These are phyloP conservation scores for Calycopis cecrops DNA, from an alignment of 1,140 invertebrate species.

Conservation along the genomic window DNA sequence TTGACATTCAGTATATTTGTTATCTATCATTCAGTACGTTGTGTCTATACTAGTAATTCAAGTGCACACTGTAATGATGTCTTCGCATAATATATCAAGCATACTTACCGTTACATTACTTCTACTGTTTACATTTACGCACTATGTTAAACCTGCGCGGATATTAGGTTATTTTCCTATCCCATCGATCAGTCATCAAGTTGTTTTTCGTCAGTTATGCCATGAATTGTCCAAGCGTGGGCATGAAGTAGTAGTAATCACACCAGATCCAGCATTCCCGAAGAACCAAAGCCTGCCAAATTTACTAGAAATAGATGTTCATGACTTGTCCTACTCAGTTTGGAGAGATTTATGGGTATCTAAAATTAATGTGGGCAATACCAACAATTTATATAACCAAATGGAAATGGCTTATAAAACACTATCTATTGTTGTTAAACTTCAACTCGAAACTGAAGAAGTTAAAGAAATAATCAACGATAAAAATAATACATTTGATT, in stretches of 20 bases:
- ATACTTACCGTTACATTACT: not conserved
- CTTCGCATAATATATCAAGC: no score
- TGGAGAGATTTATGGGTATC: not conserved
- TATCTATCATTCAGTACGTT: no score
- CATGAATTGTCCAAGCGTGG: slow-evolving; percentile 7
- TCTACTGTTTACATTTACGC: not conserved
- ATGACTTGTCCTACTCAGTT: not conserved
- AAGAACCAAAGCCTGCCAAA: not conserved
- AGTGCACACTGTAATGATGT: no score
- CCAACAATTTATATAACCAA: not conserved
- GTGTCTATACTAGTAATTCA: no score
- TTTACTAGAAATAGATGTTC: slow-evolving; percentile 3
- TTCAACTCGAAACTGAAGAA: slow-evolving; percentile 2
- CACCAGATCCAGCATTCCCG: slow-evolving; percentile 8
- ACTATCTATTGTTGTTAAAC: not conserved
- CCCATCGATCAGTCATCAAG: slow-evolving; percentile 10
- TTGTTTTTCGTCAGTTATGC: slow-evolving; percentile 10
- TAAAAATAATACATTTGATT: slow-evolving; percentile 9
- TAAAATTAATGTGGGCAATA: not conserved
- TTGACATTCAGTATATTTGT: no score
- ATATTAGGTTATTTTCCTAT: slow-evolving; percentile 10
- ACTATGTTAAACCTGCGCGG: not conserved
- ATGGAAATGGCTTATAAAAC: not conserved
- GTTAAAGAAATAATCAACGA: slow-evolving; percentile 10
- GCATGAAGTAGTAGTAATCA: slow-evolving; percentile 3